Conservation (phyloP, 2,113 vertebrate genomes). For the Festucalex cinctus region DNA sequence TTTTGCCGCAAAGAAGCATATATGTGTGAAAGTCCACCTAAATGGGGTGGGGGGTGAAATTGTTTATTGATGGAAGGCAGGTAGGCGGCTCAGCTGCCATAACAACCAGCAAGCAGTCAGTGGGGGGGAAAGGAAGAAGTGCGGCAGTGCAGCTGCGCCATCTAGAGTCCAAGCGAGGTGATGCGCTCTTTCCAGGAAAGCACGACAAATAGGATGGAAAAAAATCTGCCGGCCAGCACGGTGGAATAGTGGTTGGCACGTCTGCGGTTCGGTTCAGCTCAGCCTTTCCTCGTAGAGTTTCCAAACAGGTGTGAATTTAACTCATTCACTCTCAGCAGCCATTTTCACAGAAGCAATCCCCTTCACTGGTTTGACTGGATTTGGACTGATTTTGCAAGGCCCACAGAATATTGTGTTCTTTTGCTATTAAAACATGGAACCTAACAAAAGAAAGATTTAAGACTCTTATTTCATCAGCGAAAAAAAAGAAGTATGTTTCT, state of each 20-base stretch:
- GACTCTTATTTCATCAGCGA: no score
- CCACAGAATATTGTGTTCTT: no score
- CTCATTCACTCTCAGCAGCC: no score
- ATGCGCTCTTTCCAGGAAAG: neutral
- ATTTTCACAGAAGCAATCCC: no score
- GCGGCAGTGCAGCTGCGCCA: slow-evolving; percentile 55
- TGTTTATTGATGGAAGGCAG: slow-evolving; percentile 44
- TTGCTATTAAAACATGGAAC: no score
- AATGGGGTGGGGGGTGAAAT: slow-evolving; percentile 38
- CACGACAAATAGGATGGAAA: neutral
- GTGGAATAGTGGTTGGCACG: neutral
- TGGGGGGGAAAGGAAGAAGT: neutral
- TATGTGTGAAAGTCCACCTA: slow-evolving; percentile 38
- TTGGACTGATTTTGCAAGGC: no score
- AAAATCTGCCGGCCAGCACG: neutral
- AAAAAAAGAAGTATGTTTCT: no score
- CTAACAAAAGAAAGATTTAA: no score
- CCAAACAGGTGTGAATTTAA: no score
- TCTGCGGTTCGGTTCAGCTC: no score
- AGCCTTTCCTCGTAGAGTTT: no score
- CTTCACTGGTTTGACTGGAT: no score
- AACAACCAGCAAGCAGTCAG: slow-evolving; percentile 13
- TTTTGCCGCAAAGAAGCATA: slow-evolving; percentile 34
- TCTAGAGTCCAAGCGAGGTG: slow-evolving; percentile 42
- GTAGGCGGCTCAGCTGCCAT: slow-evolving; percentile 36